Conservation (phyloP, 2,113 vertebrate species). For the Menidia beryllina region DNA sequence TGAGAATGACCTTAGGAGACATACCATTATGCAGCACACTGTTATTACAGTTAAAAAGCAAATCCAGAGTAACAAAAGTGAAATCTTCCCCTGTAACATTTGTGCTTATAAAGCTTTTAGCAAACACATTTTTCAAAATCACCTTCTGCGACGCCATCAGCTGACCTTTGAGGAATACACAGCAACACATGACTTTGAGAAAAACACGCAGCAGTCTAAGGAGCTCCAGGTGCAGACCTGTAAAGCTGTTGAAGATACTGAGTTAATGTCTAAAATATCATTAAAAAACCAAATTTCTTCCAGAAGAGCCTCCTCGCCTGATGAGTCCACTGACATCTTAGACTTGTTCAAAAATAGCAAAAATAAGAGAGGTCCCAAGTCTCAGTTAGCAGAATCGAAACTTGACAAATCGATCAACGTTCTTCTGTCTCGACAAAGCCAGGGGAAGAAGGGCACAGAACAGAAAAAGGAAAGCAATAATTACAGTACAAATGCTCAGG, state of each 20-base stretch:
- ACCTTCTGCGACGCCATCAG: constrained; percentile 88
- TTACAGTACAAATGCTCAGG: constrained; percentile 76
- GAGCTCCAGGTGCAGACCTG: constrained; percentile 32
- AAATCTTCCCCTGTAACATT: constrained; percentile 85
- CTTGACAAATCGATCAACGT: constrained; percentile 88
- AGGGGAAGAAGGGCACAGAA: constrained; percentile 79
- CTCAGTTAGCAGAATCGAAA: constrained; percentile 85
- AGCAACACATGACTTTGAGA: constrained; percentile 40
- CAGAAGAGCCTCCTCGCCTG: constrained; percentile 62
- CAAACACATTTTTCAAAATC: constrained; percentile 90
- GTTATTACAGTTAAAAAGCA: constrained; percentile 67
- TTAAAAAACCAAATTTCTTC: constrained; percentile 63
- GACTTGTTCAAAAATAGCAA: constrained; percentile 88
- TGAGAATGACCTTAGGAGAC: constrained; percentile 89
- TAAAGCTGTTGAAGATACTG: constrained; percentile 61
- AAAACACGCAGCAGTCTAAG: constrained; percentile 39
- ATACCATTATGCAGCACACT: constrained; percentile 88
- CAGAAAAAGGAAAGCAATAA: constrained; percentile 82
- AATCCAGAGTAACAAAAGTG: constrained; percentile 32
- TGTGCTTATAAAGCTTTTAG: constrained; percentile 90
- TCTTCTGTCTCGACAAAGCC: constrained; percentile 84
- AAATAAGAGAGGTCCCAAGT: constrained; percentile 86
- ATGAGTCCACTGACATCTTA: constrained; percentile 83
- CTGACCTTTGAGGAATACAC: constrained; percentile 64
- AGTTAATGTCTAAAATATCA: constrained; percentile 70